Conservation (phyloP, 53 echinoderm and acorn worm genomes). For the Echinometra lucunter region DNA sequence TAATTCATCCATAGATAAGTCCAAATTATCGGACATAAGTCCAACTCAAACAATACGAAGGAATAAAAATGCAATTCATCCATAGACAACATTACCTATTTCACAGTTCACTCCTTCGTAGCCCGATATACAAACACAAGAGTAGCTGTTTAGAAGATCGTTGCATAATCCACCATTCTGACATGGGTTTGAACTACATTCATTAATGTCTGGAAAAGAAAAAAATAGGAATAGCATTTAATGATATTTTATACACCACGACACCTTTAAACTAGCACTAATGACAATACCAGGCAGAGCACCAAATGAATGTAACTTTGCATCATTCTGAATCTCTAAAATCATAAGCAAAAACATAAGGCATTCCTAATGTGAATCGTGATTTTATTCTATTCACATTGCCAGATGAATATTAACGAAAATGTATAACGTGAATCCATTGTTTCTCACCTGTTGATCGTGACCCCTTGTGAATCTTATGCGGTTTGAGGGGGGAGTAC, state of each 20-base stretch:
- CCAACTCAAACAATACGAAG: no score
- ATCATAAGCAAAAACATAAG: neutral
- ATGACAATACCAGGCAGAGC: neutral
- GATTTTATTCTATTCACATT: neutral
- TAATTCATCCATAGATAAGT: no score
- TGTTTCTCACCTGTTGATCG: neutral
- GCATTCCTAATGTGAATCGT: neutral
- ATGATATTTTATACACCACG: no score
- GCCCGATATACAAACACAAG: constrained; percentile 64
- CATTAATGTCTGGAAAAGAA: constrained; percentile 60
- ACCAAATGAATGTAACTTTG: neutral
- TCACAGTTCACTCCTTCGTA: constrained; percentile 70
- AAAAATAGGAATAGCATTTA: neutral
- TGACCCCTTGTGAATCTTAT: no score
- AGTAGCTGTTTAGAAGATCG: constrained; percentile 67
- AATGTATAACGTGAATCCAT: neutral
- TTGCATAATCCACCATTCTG: constrained; percentile 66
- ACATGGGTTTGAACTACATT: constrained; percentile 70
- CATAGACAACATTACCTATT: constrained; percentile 68
- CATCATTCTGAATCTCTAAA: neutral
- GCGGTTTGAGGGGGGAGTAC: no score
- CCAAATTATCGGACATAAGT: no score
- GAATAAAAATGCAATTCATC: no score
- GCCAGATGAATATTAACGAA: neutral
- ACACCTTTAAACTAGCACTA: neutral